Conservation (phyloP, 1,140 invertebrate species). For the Bombus breviceps region DNA sequence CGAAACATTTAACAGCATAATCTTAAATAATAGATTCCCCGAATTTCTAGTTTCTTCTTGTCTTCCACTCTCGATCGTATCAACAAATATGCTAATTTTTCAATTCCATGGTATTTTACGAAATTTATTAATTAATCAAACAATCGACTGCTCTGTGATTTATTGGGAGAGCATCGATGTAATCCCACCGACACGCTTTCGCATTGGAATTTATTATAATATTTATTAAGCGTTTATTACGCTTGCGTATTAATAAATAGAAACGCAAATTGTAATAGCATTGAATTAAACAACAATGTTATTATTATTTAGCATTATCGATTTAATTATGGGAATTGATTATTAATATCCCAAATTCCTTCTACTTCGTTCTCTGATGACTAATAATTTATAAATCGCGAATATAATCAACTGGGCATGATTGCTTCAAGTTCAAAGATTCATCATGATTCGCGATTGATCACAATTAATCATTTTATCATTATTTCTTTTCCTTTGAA, state of each 20-base stretch:
- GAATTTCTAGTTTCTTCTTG: background rate
- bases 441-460: no score
- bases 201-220: background rate
- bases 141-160: background rate
- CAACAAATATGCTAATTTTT: background rate
- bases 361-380: background rate
- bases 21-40: background rate
- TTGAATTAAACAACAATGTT: background rate
- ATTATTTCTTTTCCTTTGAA: no score
- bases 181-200: background rate
- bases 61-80: background rate
- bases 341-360: conserved; percentile 1
- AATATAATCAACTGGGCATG: background rate
- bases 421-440: no score
- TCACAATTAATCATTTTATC: no score
- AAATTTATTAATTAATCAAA: background rate
- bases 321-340: background rate
- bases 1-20: conserved; percentile 19
- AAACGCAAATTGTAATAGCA: background rate
- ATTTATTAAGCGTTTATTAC: background rate
- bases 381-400: conserved; percentile 13
- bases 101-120: background rate
- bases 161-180: background rate
- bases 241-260: background rate
- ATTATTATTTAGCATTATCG: background rate